Percentiles rank a stretch among this genome's conserved stretches.
phyloP scores from a whole-genome alignment of 2,797 vertebrate genomes.

The Rhinichthys osculus region DNA sequence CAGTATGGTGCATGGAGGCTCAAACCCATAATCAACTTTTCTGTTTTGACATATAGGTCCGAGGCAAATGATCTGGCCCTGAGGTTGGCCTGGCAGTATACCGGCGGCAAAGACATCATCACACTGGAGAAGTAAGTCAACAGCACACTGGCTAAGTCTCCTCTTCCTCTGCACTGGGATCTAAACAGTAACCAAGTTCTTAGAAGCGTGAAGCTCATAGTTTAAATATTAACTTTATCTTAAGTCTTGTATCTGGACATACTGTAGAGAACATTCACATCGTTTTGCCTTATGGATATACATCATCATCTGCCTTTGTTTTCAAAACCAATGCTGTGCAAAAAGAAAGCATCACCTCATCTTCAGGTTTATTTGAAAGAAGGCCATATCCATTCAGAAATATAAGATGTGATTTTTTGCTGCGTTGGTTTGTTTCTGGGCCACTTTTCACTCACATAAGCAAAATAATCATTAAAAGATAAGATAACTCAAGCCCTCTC shows the following conservation, averaged over 20 bases:
- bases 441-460: neutral
- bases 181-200: constrained; percentile 59
- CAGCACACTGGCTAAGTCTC: constrained; percentile 28
- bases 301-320: neutral
- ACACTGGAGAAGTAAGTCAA: constrained; percentile 93
- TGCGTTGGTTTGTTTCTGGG: neutral
- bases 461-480: neutral
- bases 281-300: constrained; percentile 14
- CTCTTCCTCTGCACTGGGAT: constrained; percentile 38
- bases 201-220: constrained; percentile 55
- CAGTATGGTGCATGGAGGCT: constrained; percentile 64
- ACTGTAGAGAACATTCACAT: neutral
- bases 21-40: constrained; percentile 60
- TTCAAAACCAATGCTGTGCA: neutral
- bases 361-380: neutral
- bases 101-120: constrained; percentile 89
- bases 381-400: neutral
- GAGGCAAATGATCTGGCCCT: constrained; percentile 98
- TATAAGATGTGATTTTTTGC: neutral
- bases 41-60: constrained; percentile 81
- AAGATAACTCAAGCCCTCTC: neutral
- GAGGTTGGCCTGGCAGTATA: constrained; percentile 88
- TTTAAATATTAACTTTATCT: constrained; percentile 61
- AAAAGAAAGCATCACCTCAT: neutral
- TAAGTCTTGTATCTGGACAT: constrained; percentile 25